phyloP scores from a whole-genome alignment of 2,113 vertebrate species.

The Megalops atlanticus region DNA sequence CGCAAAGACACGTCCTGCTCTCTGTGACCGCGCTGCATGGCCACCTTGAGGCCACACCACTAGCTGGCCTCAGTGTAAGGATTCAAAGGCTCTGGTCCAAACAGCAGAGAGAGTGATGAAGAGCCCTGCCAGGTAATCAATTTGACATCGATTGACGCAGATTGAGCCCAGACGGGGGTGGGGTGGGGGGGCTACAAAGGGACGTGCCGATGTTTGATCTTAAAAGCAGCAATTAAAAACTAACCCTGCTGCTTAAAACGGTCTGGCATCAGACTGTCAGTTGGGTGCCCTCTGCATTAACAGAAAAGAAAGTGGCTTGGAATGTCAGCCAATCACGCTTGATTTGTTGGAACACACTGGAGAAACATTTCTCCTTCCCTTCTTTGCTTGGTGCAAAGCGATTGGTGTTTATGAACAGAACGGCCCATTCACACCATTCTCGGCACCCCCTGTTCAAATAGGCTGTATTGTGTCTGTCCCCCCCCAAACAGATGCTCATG shows the following conservation, averaged over 20 bases:
- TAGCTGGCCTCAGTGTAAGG: background rate
- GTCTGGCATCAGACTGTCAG: conserved; percentile 10
- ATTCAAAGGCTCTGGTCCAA: background rate
- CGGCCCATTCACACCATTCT: background rate
- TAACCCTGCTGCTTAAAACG: conserved; percentile 3
- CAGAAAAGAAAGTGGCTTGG: background rate
- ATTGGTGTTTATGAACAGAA: background rate
- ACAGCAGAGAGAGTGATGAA: background rate
- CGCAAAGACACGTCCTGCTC: too few relatives aligned
- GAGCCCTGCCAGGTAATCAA: background rate
- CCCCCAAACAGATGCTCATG: too few relatives aligned
- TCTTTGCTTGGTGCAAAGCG: too few relatives aligned
- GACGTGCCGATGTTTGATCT: conserved; percentile 5
- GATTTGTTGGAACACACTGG: too few relatives aligned
- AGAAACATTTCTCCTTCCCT: too few relatives aligned
- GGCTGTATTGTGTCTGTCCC: too few relatives aligned
- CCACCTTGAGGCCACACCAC: too few relatives aligned
- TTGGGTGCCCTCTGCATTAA: conserved; percentile 7
- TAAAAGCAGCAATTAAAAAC: conserved; percentile 28
- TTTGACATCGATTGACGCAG: conserved; percentile 9
- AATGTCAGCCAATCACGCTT: conserved; percentile 1
- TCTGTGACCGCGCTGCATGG: too few relatives aligned
- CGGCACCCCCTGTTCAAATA: too few relatives aligned
- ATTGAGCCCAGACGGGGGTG: background rate
- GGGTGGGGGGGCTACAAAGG: too few relatives aligned